Base-by-base conservation (phyloP, 2,113 vertebrate species). In the Albula goreensis region DNA sequence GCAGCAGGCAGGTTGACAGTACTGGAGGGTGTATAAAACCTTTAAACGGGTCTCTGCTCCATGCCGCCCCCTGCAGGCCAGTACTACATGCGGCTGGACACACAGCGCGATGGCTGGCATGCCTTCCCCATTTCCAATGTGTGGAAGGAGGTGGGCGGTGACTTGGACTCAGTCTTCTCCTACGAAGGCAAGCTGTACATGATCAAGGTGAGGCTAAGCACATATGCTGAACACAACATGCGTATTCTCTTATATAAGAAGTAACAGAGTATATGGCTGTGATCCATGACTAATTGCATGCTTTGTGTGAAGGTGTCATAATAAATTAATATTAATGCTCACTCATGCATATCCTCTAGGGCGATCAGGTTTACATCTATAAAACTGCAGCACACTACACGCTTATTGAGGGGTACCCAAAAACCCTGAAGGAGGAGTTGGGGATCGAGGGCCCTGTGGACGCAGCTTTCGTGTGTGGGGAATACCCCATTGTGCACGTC, bases 121-220 rank as follows among this genome's bases (percentile, higher is more conserved):
- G 63, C 91, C 17, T 98, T 97, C 94, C 92, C 90, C 0, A 95
- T 97, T 82, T 87, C 0, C 9, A 95, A 94, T 50, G 19, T 13
- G 0, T 98, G 97, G 97, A 92, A 90, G 3, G 93, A 94, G 12
- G 83, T 97, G 86, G 86, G 90, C 51, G 86, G 88, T 0, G 83
- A 85, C 0, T 94, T 98, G 89, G 95, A 97, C 0, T 96, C 96
- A 0, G 97, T 94, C 50, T 98, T 97, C 87, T 94, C 92, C 88
- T 96, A 96, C 93, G 80, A 85, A 0, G 86, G 96, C 41, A 97
- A 94, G 85, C 86, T 95, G 50, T 97, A 98, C 88, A 86, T 98
- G 83, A 94, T 98, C 22, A 95, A 98, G 96, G 97, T 97, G 25
- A 51, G 81, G 52, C 7, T 51, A 25, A 49, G 52, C 12, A 41